These are phyloP conservation scores for Acridotheres tristis DNA, from an alignment of 2,797 vertebrate species.

Conservation along the genomic window DNA sequence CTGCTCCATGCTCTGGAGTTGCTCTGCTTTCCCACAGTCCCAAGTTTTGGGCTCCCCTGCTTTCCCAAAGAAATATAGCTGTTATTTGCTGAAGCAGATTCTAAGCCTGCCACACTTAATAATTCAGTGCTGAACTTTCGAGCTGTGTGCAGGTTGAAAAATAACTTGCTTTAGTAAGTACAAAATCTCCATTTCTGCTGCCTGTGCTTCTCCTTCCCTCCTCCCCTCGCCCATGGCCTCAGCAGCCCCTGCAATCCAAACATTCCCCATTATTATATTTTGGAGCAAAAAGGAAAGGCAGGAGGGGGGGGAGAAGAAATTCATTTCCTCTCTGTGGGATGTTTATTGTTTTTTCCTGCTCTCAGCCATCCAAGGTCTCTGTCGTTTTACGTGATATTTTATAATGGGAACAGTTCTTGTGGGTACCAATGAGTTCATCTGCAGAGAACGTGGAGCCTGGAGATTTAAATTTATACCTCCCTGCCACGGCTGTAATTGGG, in stretches of 20 bases:
- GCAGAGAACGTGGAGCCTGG: neutral
- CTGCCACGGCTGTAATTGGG: neutral
- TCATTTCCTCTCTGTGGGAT: conserved; percentile 39
- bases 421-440: conserved; percentile 28
- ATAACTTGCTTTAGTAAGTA: conserved; percentile 52
- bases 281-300: neutral
- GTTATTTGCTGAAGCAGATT: conserved; percentile 9
- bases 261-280: neutral
- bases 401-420: conserved; percentile 31
- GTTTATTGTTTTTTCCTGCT: conserved; percentile 61
- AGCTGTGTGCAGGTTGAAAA: conserved; percentile 39
- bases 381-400: neutral
- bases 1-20: neutral
- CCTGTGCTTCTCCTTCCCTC: neutral
- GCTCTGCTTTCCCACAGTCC: neutral
- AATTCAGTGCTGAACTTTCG: conserved; percentile 67
- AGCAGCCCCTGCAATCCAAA: conserved; percentile 41
- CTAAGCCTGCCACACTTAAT: conserved; percentile 51
- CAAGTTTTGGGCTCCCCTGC: neutral
- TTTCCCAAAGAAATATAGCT: conserved; percentile 14
- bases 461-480: conserved; percentile 34
- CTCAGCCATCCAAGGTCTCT: conserved; percentile 16
- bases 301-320: neutral
- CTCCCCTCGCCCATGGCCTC: neutral
- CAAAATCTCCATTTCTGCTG: conserved; percentile 48